Conservation (phyloP, 2,797 vertebrate species). For the Gobionotothen gibberifrons region DNA sequence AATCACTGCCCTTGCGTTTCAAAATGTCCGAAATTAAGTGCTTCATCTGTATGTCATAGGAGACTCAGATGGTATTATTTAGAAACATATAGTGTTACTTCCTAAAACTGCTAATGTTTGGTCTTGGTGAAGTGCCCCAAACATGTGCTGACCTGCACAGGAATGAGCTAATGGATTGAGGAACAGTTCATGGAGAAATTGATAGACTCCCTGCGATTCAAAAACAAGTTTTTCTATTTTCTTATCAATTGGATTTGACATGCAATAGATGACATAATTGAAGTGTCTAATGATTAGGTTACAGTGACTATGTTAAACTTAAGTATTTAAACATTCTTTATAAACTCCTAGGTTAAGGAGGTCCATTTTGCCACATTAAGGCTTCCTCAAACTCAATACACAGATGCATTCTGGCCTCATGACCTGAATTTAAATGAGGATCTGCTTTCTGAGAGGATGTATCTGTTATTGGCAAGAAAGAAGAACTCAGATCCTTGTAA, state of each 20-base stretch:
- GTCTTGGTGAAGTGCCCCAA: constrained; percentile 13
- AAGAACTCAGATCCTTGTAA: neutral
- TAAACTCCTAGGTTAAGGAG: neutral
- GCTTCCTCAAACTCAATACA: neutral
- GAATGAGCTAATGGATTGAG: constrained; percentile 41
- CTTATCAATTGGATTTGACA: neutral
- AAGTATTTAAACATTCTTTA: neutral
- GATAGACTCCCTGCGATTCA: neutral
- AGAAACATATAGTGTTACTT: constrained; percentile 23
- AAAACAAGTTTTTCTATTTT: neutral
- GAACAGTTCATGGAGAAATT: constrained; percentile 18
- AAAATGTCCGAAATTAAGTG: no score
- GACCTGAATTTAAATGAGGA: neutral
- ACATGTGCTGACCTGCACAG: constrained; percentile 46
- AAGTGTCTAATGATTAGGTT: neutral
- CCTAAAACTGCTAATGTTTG: constrained; percentile 24
- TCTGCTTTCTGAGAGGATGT: neutral
- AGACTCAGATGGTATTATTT: neutral
- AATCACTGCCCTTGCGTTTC: no score
- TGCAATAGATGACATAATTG: neutral
- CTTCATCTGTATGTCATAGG: neutral
- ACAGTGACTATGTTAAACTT: neutral
- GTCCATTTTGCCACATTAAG: neutral
- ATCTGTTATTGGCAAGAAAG: neutral
- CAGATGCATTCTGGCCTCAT: neutral